Evolutionary conservation across 1,140 invertebrate species (phyloP).

Genomic region (Euura saliciscinereae): DNA sequence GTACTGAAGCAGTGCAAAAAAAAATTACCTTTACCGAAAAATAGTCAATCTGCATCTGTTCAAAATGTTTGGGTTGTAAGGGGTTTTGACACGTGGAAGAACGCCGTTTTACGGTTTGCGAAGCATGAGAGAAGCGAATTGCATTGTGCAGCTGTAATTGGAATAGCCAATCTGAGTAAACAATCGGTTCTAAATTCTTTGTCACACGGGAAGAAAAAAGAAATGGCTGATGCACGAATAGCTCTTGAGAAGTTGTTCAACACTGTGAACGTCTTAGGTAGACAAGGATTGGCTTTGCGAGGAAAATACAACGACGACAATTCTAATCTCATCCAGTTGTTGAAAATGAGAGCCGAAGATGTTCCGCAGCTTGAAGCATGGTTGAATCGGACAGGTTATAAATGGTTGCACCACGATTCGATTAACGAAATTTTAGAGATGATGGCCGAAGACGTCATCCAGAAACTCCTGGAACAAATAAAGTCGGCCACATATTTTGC

Average conservation of each 20-base stretch:
- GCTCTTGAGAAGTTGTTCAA: conserved; percentile 23
- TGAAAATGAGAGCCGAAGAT: conserved; percentile 20
- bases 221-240: conserved; percentile 21
- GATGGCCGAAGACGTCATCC: conserved; percentile 24
- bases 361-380: conserved; percentile 25
- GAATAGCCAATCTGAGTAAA: not conserved
- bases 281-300: conserved; percentile 24
- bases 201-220: conserved; percentile 19
- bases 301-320: conserved; percentile 20
- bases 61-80: conserved; percentile 16
- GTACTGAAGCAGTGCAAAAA: conserved; percentile 21
- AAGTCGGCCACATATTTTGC: conserved; percentile 21
- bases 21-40: conserved; percentile 13
- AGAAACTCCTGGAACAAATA: conserved; percentile 23
- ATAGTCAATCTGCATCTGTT: conserved; percentile 17
- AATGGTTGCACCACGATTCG: conserved; percentile 24
- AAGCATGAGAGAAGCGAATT: conserved; percentile 15
- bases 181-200: conserved; percentile 16
- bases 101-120: conserved; percentile 6
- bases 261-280: conserved; percentile 19
- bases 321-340: conserved; percentile 23
- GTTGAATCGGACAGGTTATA: conserved; percentile 22
- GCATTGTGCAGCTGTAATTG: not conserved
- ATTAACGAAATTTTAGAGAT: not conserved
- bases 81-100: conserved; percentile 1